Evolutionary conservation across 2,113 vertebrate species (phyloP), one percentile per base, ranked within the genome.

Genomic region (Periophthalmus modestus): DNA sequence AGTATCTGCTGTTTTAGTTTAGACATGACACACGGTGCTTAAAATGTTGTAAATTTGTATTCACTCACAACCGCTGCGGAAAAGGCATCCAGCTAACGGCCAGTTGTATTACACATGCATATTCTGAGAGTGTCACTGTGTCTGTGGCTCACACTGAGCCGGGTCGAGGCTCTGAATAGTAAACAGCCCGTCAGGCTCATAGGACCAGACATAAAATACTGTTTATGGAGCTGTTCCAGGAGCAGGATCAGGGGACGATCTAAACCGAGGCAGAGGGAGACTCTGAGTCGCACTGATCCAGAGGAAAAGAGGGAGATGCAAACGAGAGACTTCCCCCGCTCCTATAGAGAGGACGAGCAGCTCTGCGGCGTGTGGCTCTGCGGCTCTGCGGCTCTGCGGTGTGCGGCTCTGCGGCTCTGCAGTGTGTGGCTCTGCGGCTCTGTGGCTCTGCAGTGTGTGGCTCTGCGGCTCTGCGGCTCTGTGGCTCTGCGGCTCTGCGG

Each of bases 81-180:
- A 72, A 78, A 68, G 16, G 6, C 5, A 52, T 62, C 71, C 58
- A 75, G 69, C 75, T 78, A 74, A 79, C 58, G 2, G 72, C 69
- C 58, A 15, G 7, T 71, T 80, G 43, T 74, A 69, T 77, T 72
- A 87, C 66, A 59, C 72, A 67, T 83, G 78, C 73, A 43, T 66
- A 72, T 65, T 76, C 59, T 54, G 11, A 74, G 57, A 28, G 80
- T 23, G 83, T 85, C 67, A 68, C 72, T 71, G 70, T 34, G 48
- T 82, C 76, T 82, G 81, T 82, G 81, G 79, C 82, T 83, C 69
- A 13, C 77, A 75, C 82, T 71, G 85, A 80, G 83, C 77, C 72
- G 18, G 73, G 80, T 74, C 78, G 80, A 62, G 62, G 34, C 61
- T 81, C 82, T 36, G 85, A 70, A 76, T 74, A 66, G 81, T 76